These are phyloP conservation scores for Parus major DNA, from an alignment of 2,113 vertebrate genomes.

Conservation along the genomic window DNA sequence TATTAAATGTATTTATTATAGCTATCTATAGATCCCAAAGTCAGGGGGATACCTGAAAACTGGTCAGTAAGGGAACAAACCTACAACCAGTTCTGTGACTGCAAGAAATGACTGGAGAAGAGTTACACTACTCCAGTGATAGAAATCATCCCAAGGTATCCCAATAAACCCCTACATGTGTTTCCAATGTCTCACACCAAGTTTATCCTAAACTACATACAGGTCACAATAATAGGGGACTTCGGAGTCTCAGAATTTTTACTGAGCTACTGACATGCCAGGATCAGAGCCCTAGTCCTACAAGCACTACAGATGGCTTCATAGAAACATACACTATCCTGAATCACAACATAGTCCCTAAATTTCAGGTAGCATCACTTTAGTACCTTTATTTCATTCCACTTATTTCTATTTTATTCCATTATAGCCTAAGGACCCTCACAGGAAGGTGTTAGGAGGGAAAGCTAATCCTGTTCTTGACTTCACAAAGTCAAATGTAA, in stretches of 20 bases:
- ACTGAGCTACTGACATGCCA: background rate
- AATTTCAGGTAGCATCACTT: background rate
- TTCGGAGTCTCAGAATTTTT: background rate
- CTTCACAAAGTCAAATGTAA: conserved; percentile 5
- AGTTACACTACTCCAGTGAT: background rate
- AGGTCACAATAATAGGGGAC: background rate
- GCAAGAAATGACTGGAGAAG: background rate
- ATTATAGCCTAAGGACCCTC: background rate
- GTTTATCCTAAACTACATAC: background rate
- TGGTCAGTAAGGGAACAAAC: background rate
- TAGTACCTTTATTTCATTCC: background rate
- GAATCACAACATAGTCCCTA: background rate
- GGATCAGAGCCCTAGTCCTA: background rate
- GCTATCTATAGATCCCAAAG: background rate
- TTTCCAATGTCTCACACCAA: background rate
- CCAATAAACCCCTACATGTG: background rate
- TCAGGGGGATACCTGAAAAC: background rate
- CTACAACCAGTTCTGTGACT: background rate
- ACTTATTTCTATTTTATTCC: background rate
- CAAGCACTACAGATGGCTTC: background rate
- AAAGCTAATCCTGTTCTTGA: conserved; percentile 53
- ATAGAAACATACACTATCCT: background rate
- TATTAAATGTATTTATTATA: background rate
- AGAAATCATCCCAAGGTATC: background rate
- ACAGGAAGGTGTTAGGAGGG: background rate